phyloP scores from a whole-genome alignment of 37 sponge, comb jelly and placozoan species.

The Oscarella lobularis region DNA sequence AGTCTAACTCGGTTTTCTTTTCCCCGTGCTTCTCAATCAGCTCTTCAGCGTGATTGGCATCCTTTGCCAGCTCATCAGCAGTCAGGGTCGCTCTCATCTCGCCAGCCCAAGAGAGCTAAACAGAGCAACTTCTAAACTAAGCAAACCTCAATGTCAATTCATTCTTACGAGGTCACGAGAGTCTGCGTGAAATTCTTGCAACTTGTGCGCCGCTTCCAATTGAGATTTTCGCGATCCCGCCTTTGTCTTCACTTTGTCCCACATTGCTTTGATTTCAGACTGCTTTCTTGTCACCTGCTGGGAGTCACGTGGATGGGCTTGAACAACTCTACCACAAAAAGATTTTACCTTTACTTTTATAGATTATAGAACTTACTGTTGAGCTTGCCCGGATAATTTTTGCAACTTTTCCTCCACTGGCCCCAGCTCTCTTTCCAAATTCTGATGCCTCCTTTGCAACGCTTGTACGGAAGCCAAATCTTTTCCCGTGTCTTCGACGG shows the following conservation, averaged over 20 bases:
- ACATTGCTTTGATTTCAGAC: conserved; percentile 46
- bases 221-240: conserved; percentile 32
- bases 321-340: conserved; percentile 5
- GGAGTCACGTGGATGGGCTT: conserved; percentile 17
- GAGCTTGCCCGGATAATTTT: conserved; percentile 32
- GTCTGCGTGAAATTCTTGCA: conserved; percentile 72
- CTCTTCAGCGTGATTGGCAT: conserved; percentile 61
- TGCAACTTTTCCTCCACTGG: conserved; percentile 74
- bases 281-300: conserved; percentile 29
- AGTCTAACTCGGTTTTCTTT: conserved; percentile 50
- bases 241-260: conserved; percentile 62
- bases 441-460: conserved; percentile 76
- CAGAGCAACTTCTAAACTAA: too few relatives aligned
- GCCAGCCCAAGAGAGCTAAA: conserved; percentile 58
- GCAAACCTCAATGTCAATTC: too few relatives aligned
- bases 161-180: conserved; percentile 58
- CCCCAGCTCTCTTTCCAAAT: conserved; percentile 73
- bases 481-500: conserved; percentile 69
- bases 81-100: conserved; percentile 40
- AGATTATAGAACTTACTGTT: conserved; percentile 2
- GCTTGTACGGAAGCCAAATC: conserved; percentile 73
- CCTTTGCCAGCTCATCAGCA: conserved; percentile 70
- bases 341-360: too few relatives aligned
- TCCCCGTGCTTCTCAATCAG: conserved; percentile 52
- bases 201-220: conserved; percentile 47